Evolutionary conservation across 2,797 vertebrate genomes (phyloP).

Genomic region (Aldrovandia affinis): DNA sequence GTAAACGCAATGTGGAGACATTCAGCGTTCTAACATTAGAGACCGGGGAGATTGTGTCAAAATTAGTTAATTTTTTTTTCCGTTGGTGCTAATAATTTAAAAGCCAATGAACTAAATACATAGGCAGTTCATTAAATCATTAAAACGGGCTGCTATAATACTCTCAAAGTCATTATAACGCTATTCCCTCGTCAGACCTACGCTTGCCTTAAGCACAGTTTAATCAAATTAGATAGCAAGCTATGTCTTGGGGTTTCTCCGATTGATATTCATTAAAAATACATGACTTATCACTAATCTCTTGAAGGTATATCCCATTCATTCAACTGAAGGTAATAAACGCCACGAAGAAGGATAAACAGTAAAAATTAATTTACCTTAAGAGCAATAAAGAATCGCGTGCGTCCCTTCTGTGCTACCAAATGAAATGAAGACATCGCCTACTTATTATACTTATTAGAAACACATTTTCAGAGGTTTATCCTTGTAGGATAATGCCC

Average conservation of each 20-base stretch:
- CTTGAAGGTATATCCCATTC: conserved; percentile 80
- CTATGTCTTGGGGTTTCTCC: conserved; percentile 86
- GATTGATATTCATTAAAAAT: conserved; percentile 94
- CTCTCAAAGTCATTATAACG: conserved; percentile 87
- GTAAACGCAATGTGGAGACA: not conserved
- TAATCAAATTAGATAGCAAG: conserved; percentile 92
- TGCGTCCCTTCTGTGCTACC: conserved; percentile 10
- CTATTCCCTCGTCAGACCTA: conserved; percentile 83
- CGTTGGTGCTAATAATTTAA: conserved; percentile 90
- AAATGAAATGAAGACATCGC: conserved; percentile 18
- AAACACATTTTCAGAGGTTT: not conserved
- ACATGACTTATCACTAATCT: conserved; percentile 91
- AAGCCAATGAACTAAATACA: conserved; percentile 85
- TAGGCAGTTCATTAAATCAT: conserved; percentile 92
- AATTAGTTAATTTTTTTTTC: conserved; percentile 85
- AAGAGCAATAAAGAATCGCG: conserved; percentile 9
- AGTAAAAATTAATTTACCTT: conserved; percentile 48
- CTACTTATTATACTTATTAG: conserved; percentile 1
- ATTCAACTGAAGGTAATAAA: conserved; percentile 81
- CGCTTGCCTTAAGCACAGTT: conserved; percentile 89
- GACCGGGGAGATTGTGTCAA: conserved; percentile 83
- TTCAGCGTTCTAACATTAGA: conserved; percentile 64
- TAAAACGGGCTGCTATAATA: conserved; percentile 88
- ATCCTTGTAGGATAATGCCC: not conserved
- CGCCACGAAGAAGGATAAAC: conserved; percentile 69